These are phyloP conservation scores for Heterohyrax brucei DNA, from an alignment of 2,797 vertebrate species.

Conservation along the genomic window DNA sequence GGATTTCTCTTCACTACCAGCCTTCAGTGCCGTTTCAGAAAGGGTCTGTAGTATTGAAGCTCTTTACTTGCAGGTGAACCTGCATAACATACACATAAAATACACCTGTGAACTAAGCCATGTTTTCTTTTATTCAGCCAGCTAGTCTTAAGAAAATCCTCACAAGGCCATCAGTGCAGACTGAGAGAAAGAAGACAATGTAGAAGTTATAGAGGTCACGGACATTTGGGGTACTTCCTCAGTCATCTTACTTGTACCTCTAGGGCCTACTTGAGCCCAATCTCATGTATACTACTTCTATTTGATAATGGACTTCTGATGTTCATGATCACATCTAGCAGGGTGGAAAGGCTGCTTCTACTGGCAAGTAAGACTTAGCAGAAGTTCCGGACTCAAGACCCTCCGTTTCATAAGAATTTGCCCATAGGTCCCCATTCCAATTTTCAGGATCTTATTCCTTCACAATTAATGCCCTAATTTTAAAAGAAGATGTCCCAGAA, in stretches of 20 bases:
- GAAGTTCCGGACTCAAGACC: background rate
- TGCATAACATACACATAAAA: background rate
- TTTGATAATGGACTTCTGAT: background rate
- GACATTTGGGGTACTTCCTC: background rate
- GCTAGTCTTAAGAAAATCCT: background rate
- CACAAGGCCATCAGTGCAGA: background rate
- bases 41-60: background rate
- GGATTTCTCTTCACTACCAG: background rate
- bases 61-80: background rate
- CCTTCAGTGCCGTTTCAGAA: background rate
- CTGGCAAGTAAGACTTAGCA: background rate
- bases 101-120: background rate
- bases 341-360: background rate
- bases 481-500: background rate
- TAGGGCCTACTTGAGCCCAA: background rate
- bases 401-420: background rate
- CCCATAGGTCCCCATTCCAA: background rate
- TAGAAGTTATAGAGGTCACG: background rate
- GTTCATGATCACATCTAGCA: background rate
- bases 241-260: background rate
- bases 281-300: background rate
- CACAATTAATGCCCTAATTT: background rate
- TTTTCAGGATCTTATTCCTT: constrained; percentile 14
- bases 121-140: background rate
- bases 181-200: background rate